Evolutionary conservation across 2,113 vertebrate genomes (phyloP).

Genomic region (Amphiprion ocellaris): DNA sequence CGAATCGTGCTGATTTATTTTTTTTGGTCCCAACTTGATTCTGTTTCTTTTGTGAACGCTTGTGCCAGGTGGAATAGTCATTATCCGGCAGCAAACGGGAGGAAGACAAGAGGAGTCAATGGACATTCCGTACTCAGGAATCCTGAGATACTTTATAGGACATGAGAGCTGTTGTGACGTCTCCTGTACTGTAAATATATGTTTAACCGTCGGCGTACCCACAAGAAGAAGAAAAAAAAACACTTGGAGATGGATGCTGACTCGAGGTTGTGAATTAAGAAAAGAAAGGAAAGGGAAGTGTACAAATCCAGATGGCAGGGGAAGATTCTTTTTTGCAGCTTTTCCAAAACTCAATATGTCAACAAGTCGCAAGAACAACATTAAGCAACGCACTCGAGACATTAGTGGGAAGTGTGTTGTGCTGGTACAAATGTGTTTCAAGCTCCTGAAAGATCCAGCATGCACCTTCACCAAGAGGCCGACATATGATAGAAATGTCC

Average conservation of each 20-base stretch:
- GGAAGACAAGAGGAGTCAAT: constrained; percentile 41
- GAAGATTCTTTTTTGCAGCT: background rate
- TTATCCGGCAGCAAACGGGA: constrained; percentile 46
- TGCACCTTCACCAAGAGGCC: background rate
- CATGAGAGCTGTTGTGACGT: constrained; percentile 39
- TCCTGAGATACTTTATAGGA: constrained; percentile 62
- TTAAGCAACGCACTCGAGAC: background rate
- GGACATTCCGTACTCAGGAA: constrained; percentile 60
- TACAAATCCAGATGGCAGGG: constrained; percentile 26
- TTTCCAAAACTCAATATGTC: constrained; percentile 18
- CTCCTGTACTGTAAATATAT: constrained; percentile 43
- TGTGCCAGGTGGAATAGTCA: constrained; percentile 74
- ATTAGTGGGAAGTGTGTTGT: background rate
- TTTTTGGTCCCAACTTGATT: constrained; percentile 35
- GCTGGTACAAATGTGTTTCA: background rate
- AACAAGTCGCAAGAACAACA: constrained; percentile 2
- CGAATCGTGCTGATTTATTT: constrained; percentile 50
- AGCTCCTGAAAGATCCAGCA: background rate
- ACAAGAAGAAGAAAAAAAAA: constrained; percentile 20
- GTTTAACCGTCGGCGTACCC: constrained; percentile 25
- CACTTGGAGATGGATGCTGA: constrained; percentile 2
- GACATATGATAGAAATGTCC: background rate
- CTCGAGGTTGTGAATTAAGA: constrained; percentile 3
- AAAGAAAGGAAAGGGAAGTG: constrained; percentile 9
- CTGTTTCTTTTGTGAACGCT: constrained; percentile 28